These are phyloP conservation scores for Chrosomus eos DNA, from an alignment of 2,797 vertebrate species.

Conservation along the genomic window DNA sequence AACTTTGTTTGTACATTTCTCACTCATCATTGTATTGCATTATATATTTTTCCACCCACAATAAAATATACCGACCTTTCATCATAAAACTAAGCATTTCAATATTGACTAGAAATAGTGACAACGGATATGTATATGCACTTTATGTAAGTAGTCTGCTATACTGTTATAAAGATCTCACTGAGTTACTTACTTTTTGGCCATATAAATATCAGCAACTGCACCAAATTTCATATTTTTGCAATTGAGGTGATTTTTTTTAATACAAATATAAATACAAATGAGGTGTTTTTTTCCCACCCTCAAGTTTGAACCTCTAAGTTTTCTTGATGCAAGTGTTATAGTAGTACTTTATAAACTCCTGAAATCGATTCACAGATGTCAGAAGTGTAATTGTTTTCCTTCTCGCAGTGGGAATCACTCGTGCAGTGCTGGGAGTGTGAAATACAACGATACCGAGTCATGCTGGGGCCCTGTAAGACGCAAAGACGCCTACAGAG, in stretches of 20 bases:
- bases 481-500: constrained; percentile 89
- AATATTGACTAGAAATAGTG: background rate
- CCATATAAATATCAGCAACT: background rate
- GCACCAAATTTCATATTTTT: background rate
- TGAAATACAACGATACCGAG: constrained; percentile 91
- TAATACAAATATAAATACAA: too few species aligned
- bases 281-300: too few species aligned
- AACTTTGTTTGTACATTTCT: too few species aligned
- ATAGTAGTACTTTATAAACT: background rate
- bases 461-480: constrained; percentile 90
- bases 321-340: background rate
- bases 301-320: background rate
- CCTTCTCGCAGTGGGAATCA: constrained; percentile 80
- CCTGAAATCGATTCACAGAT: background rate
- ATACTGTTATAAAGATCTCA: background rate
- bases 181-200: background rate
- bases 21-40: too few species aligned
- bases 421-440: constrained; percentile 84
- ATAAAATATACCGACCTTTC: background rate
- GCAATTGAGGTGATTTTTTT: too few species aligned
- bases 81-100: too few species aligned
- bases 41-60: too few species aligned
- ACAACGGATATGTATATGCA: background rate
- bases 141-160: background rate
- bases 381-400: constrained; percentile 28